Conservation (phyloP, 2,888 invertebrate genomes). For the Xestia rhomboidea region DNA sequence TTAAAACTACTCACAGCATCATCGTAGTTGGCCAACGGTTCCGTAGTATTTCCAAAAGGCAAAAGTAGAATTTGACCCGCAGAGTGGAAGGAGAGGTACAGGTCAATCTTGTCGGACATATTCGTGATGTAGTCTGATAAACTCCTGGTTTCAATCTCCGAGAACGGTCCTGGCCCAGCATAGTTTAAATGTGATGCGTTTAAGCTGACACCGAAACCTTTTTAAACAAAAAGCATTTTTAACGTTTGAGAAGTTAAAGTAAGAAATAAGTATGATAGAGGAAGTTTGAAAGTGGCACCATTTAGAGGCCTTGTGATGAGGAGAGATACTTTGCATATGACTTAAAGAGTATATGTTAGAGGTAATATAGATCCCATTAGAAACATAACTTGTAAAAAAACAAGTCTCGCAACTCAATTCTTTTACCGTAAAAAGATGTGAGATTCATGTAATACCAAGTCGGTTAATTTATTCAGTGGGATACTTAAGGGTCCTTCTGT, state of each 20-base stretch:
- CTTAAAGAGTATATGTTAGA: no score
- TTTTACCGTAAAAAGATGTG: no score
- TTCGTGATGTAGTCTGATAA: conserved; percentile 89
- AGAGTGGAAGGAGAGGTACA: conserved; percentile 94
- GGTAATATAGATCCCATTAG: no score
- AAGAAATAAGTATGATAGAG: neutral
- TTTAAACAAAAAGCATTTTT: neutral
- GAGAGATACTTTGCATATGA: neutral
- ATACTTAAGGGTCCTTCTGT: no score
- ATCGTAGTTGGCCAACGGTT: conserved; percentile 90
- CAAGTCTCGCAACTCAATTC: no score
- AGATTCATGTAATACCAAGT: no score
- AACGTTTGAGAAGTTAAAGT: neutral
- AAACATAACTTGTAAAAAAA: no score
- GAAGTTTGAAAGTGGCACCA: neutral
- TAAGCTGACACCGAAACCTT: conserved; percentile 38
- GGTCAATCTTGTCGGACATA: conserved; percentile 87
- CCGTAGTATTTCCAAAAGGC: conserved; percentile 92
- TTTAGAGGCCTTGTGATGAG: neutral
- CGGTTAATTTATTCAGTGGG: no score
- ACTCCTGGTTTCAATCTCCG: conserved; percentile 92
- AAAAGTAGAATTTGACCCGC: conserved; percentile 93
- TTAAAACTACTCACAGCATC: conserved; percentile 86
- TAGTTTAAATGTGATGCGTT: conserved; percentile 91
- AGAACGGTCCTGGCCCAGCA: conserved; percentile 92